A percentile compares a stretch with the other conserved stretches of the same genome.
Evolutionary conservation across 2,888 invertebrate genomes (phyloP).

Genomic region (Sussaba pulchella): DNA sequence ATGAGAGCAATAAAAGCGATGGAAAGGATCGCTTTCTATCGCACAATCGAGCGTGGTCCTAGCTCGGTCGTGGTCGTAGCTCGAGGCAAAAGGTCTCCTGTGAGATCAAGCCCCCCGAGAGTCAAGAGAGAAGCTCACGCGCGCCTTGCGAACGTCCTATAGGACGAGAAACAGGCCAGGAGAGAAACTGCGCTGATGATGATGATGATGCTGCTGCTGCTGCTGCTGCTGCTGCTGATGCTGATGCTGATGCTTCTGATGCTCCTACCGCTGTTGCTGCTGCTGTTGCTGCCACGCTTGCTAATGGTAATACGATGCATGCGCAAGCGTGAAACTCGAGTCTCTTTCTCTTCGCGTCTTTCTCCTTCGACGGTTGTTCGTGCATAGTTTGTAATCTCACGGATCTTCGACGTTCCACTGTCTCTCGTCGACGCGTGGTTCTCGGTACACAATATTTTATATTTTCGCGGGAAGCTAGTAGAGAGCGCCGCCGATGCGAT

Average conservation of each 20-base stretch:
- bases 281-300: no score
- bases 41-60: conserved; percentile 45
- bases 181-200: conserved; percentile 63
- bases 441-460: not conserved
- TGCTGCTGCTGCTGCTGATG: no score
- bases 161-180: conserved; percentile 68
- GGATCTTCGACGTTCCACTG: conserved; percentile 49
- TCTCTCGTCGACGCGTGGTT: not conserved
- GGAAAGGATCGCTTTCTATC: conserved; percentile 60
- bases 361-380: conserved; percentile 34
- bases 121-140: conserved; percentile 21
- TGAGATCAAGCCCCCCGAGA: conserved; percentile 30
- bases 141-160: conserved; percentile 44
- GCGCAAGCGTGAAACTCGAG: conserved; percentile 45
- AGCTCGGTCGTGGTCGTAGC: conserved; percentile 43
- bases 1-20: conserved; percentile 34
- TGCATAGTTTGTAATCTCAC: conserved; percentile 50
- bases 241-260: no score
- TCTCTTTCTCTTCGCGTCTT: conserved; percentile 38
- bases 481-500: not conserved
- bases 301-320: conserved; percentile 36
- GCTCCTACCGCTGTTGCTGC: not conserved
- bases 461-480: no score
- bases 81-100: conserved; percentile 64
- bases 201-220: not conserved